Conservation (phyloP, 2,113 vertebrate species). For the Myrmecobius fasciatus region DNA sequence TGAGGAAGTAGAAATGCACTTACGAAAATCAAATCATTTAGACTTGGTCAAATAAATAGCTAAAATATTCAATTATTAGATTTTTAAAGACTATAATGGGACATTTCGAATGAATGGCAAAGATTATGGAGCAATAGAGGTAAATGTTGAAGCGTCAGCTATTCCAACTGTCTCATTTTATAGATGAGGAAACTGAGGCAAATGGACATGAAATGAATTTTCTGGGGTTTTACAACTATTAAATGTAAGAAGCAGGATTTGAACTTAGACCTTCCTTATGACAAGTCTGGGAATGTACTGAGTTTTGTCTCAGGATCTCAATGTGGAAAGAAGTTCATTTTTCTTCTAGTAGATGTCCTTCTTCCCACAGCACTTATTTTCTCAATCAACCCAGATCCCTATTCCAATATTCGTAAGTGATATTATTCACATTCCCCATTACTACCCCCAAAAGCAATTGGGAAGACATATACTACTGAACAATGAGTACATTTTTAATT, state of each 20-base stretch:
- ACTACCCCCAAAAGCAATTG: background rate
- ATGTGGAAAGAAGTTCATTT: background rate
- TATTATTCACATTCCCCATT: background rate
- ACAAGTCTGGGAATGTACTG: background rate
- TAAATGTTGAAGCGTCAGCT: background rate
- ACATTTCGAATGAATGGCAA: background rate
- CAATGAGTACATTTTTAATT: background rate
- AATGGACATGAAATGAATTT: background rate
- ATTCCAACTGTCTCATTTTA: background rate
- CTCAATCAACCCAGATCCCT: background rate
- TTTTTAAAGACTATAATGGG: background rate
- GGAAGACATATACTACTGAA: background rate
- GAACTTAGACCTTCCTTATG: background rate
- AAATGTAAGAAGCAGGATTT: background rate
- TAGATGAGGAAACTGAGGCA: background rate
- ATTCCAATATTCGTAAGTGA: background rate
- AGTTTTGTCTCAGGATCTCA: background rate
- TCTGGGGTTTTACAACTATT: background rate
- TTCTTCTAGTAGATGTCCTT: background rate
- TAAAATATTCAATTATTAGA: background rate
- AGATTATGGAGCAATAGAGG: background rate
- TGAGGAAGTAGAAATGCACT: background rate
- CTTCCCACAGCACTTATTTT: background rate
- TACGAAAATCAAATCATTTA: background rate
- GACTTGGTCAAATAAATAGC: background rate